These are phyloP conservation scores for Copsychus sechellarum DNA, from an alignment of 2,113 vertebrate species.

Conservation along the genomic window DNA sequence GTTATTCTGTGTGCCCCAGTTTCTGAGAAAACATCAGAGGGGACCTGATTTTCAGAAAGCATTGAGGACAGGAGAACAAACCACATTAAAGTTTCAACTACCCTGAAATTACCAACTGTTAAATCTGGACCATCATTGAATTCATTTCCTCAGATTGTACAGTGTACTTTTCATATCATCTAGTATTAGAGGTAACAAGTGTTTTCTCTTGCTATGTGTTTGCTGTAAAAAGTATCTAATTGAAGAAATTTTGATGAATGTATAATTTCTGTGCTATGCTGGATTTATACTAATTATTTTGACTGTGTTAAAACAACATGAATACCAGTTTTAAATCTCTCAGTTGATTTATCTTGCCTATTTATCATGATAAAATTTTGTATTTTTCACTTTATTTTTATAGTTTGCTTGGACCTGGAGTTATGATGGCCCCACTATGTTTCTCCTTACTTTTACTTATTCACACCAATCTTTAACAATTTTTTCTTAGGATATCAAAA, in stretches of 20 bases:
- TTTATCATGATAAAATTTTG: background rate
- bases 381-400: background rate
- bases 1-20: constrained; percentile 15
- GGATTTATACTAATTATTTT: background rate
- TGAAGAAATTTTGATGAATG: background rate
- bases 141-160: background rate
- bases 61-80: background rate
- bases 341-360: background rate
- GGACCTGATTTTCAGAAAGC: constrained; percentile 51
- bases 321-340: background rate
- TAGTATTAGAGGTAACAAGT: background rate
- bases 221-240: background rate
- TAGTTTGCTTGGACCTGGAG: background rate
- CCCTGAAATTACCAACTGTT: background rate
- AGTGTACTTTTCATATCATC: background rate
- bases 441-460: background rate
- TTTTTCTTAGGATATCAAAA: background rate
- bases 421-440: background rate
- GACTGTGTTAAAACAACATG: background rate
- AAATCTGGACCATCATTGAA: background rate
- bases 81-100: background rate
- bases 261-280: background rate
- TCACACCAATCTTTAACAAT: background rate
- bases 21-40: background rate
- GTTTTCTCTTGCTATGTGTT: background rate